Conservation (phyloP, 1,140 invertebrate genomes). For the Harlomillsia oculata region DNA sequence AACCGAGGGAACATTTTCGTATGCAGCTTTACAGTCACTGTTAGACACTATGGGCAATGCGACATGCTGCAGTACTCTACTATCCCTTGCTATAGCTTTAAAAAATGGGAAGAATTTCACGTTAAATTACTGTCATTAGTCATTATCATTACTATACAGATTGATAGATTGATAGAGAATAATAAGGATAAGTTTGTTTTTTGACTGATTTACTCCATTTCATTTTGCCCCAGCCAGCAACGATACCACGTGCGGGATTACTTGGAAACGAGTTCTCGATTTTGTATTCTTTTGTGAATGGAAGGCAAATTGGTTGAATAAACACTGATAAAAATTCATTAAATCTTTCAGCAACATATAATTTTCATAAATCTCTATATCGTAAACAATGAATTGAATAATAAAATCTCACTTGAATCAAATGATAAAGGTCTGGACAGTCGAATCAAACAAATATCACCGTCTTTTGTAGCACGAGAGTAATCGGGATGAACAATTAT, state of each 20-base stretch:
- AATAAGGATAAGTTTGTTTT: neutral
- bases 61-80: conserved; percentile 1
- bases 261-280: neutral
- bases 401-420: neutral
- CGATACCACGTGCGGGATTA: neutral
- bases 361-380: neutral
- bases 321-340: neutral
- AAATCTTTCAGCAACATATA: neutral
- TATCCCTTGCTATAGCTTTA: neutral
- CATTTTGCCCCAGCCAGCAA: neutral
- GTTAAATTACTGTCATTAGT: neutral
- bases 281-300: conserved; percentile 6
- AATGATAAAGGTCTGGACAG: conserved; percentile 46
- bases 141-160: no score
- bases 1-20: no score
- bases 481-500: conserved; percentile 41
- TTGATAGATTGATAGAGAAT: no score
- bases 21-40: neutral
- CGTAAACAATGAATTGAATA: neutral
- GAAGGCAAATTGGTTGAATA: conserved; percentile 19
- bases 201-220: neutral
- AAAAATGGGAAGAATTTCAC: neutral
- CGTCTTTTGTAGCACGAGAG: conserved; percentile 40
- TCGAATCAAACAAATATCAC: conserved; percentile 55
- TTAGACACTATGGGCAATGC: neutral